Evolutionary conservation across 2,113 vertebrate species (phyloP).

Genomic region (Solea solea): DNA sequence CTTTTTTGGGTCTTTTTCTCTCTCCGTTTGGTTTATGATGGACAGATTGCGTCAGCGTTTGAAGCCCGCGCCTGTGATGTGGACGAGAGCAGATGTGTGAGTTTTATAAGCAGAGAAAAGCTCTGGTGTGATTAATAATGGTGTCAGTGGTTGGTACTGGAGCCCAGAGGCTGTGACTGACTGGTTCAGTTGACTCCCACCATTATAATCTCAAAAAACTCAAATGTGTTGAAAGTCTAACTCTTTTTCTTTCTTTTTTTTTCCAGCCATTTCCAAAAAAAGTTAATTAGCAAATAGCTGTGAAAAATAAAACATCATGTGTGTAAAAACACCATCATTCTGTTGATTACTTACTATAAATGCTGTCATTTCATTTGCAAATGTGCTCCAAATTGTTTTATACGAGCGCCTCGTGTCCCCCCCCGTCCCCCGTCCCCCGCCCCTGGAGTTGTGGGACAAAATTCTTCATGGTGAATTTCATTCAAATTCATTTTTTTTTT

Average conservation of each 20-base stretch:
- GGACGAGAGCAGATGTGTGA: constrained; percentile 64
- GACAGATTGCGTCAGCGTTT: constrained; percentile 65
- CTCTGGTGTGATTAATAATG: constrained; percentile 57
- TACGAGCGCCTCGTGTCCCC: constrained; percentile 9
- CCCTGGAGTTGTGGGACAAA: neutral
- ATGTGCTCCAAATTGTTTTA: neutral
- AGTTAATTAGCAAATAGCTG: constrained; percentile 16
- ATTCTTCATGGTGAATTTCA: no score
- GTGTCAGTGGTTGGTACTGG: constrained; percentile 38
- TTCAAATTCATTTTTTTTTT: no score
- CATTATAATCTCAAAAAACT: neutral
- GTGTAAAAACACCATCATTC: neutral
- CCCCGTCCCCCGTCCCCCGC: no score
- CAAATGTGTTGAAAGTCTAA: neutral
- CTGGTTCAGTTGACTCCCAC: constrained; percentile 4
- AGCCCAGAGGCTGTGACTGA: constrained; percentile 2
- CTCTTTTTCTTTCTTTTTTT: neutral
- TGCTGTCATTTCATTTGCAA: neutral
- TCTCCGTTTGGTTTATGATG: constrained; percentile 57
- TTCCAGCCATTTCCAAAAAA: constrained; percentile 1
- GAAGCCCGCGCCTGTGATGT: constrained; percentile 62
- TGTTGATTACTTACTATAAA: constrained; percentile 14
- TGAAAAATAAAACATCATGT: neutral
- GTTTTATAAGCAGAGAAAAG: constrained; percentile 31
- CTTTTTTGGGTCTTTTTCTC: constrained; percentile 42